Evolutionary conservation across 2,888 invertebrate genomes (phyloP).

Genomic region (Maniola hyperantus): DNA sequence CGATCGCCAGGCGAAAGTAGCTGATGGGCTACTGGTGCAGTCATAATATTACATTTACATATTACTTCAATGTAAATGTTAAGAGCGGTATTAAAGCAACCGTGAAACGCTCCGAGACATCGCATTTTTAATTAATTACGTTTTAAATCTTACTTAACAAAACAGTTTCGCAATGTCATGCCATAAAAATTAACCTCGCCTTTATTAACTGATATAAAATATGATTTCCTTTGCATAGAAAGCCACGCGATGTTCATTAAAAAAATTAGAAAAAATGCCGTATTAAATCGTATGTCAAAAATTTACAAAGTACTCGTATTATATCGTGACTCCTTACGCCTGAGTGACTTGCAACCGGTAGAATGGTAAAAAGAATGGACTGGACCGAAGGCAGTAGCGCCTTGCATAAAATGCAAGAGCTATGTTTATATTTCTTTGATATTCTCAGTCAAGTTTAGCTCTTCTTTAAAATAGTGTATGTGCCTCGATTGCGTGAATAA

Average conservation of each 20-base stretch:
- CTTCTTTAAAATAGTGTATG: slow-evolving; percentile 12
- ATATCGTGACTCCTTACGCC: slow-evolving; percentile 39
- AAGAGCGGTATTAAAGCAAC: slow-evolving; percentile 3
- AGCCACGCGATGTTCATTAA: slow-evolving; percentile 3
- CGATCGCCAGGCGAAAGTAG: too few relatives aligned
- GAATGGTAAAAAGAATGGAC: slow-evolving; percentile 35
- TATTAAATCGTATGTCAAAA: slow-evolving; percentile 6
- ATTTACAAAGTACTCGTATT: slow-evolving; percentile 34
- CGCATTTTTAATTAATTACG: background rate
- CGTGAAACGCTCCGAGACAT: background rate
- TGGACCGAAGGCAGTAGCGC: slow-evolving; percentile 21
- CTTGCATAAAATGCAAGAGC: slow-evolving; percentile 19
- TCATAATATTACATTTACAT: background rate
- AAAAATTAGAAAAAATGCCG: background rate
- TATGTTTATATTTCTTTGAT: slow-evolving; percentile 8
- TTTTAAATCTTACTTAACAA: slow-evolving; percentile 7
- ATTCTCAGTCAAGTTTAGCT: slow-evolving; percentile 20
- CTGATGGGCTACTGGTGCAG: too few relatives aligned
- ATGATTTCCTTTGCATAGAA: slow-evolving; percentile 7
- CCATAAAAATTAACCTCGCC: slow-evolving; percentile 3
- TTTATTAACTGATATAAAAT: slow-evolving; percentile 6
- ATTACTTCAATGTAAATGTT: background rate
- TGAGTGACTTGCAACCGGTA: slow-evolving; percentile 42
- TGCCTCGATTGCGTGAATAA: slow-evolving; percentile 31
- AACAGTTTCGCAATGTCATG: slow-evolving; percentile 11